Evolutionary conservation across 1,140 invertebrate genomes (phyloP), one percentile per base, ranked within the genome.

Genomic region (Hycleus phaleratus): DNA sequence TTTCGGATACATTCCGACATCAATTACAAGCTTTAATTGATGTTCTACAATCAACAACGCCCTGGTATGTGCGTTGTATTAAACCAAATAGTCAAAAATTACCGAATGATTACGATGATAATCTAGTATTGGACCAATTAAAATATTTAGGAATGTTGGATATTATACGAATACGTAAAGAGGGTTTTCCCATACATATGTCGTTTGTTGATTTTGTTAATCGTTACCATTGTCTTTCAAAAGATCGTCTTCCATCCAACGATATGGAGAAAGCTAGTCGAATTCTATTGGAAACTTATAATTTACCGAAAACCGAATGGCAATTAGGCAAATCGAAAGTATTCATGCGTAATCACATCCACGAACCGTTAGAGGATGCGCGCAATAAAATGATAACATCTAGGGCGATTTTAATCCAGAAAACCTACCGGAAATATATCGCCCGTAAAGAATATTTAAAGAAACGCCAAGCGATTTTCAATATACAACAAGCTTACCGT

Each of bases 21-120:
- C 93, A 97, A 70, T 74, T 97, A 32, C 92, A 93, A 76, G 85
- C 91, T 7, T 76, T 97, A 10, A 92, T 97, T 2, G 93, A 96
- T 69, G 90, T 96, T 51, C 76, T 96, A 3, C 90, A 94, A 71
- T 86, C 83, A 10, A 95, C 93, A 4, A 94, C 91, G 49, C 91
- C 93, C 6, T 97, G 93, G 94, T 95, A 97, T 77, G 93, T 95
- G 1, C 80, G 94, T 5, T 97, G 95, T 71, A 95, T 97, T 61
- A 97, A 97, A 71, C 93, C 95, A 1, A 97, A 97, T 69, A 83
- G 87, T 70, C 79, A 86, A 62, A 97, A 97, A 75, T 76, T 82
- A n/a, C 79, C 92, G 0, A 84, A 93, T 66, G 82, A 85, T 61
- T 97, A 91, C 72, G 85, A 91, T 72, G 85, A 88, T 40, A 80